Evolutionary conservation across 1,140 invertebrate genomes (phyloP), one percentile per base, ranked within the genome.

Genomic region (Drosophila tsacasi): DNA sequence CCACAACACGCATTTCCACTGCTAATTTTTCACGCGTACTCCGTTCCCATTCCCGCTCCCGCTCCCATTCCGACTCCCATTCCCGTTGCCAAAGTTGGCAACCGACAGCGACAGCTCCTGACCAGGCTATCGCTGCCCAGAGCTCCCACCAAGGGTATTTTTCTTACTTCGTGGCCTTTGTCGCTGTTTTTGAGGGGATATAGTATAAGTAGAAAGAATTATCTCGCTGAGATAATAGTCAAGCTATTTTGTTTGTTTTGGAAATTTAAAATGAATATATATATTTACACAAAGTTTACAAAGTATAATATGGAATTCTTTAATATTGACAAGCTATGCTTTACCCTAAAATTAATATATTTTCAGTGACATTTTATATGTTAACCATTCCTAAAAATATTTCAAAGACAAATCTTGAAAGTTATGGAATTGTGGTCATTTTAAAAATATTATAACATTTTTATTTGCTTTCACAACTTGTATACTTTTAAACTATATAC

Each of bases 11-110:
- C 84, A 87, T 87, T 87, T 87, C 83, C 83, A 89, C 83, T 81
- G 83, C 81, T 87, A 89, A 87, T 87, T 87, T 87, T 87, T 87
- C 85, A 87, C 84, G 81, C 85, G 79, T 60, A 63, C 66, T 74
- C 69, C 84, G 3, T 10, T 21, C 27, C 47, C 21, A 2, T 17
- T 30, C 19, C 59, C 10, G 2, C 10, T 52, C 30, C 59, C 25
- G 17, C 19, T 19, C 47, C 21, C 32, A 61, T 12, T 50, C 15
- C 42, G 19, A 61, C 5, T 35, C 17, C 37, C 62, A 67, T 49
- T 49, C 52, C 52, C 81, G 55, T 57, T 63, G 66, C 39, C 60
- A 52, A 67, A 61, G 72, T 65, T 61, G 63, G 68, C 60, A 82
- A 65, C 79, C 73, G 76, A 77, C 80, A 87, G 84, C 80, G 83